phyloP scores from a whole-genome alignment of 2,888 invertebrate genomes.

The Andrena dorsata region DNA sequence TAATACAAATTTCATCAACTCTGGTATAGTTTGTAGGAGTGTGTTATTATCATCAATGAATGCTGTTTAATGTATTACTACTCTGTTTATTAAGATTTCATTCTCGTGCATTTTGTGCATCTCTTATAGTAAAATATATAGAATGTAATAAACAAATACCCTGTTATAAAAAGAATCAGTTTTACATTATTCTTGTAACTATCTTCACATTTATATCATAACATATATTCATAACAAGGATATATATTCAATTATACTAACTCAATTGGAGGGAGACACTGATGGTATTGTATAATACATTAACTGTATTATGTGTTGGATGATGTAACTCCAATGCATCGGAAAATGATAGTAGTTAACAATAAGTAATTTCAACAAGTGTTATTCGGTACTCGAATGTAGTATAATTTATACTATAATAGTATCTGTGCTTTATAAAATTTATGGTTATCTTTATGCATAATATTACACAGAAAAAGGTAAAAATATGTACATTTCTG shows the following conservation, averaged over 20 bases:
- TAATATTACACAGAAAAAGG: conserved; percentile 4
- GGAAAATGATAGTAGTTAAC: neutral
- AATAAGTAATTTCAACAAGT: neutral
- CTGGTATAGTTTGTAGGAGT: neutral
- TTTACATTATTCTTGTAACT: neutral
- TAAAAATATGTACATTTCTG: conserved; percentile 35
- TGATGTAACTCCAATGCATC: conserved; percentile 1
- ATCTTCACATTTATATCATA: neutral
- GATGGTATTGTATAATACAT: conserved; percentile 24
- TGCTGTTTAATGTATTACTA: neutral
- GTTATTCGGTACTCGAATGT: too few species aligned
- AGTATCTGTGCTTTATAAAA: neutral
- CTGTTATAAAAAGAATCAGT: neutral
- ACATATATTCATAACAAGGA: neutral
- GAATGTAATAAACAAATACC: neutral
- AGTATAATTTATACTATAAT: too few species aligned
- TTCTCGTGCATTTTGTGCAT: too few species aligned
- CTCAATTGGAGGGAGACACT: conserved; percentile 13
- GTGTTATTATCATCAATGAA: neutral
- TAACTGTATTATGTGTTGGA: conserved; percentile 1
- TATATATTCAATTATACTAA: conserved; percentile 32
- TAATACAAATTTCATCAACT: conserved; percentile 1
- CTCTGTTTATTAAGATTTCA: too few species aligned
- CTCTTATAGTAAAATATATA: neutral
- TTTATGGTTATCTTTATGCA: neutral